Base-by-base conservation (phyloP, 2,888 invertebrate species). In the Campoplex nolae region DNA sequence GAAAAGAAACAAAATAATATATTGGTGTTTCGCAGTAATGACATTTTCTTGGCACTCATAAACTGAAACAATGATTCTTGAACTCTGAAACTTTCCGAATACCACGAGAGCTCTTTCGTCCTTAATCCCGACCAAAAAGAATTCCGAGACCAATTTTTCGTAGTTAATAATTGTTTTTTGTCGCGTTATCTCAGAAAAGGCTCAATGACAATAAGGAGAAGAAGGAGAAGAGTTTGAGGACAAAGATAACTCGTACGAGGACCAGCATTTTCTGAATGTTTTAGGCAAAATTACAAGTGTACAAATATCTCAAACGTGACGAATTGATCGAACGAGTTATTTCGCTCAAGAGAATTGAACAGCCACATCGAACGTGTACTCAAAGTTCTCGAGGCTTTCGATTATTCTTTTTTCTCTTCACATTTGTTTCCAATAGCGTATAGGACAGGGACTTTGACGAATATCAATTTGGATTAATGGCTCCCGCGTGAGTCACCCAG, bases 151-250 rank as follows among this genome's bases (percentile, higher is more conserved):
- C 18, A 42, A 7, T 16, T 79, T 71, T 70, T 56, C 38, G 58
- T 85, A 83, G 85, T 88, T 86, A 88, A 88, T 80, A 88, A 88
- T 88, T 87, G 83, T 23, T 84, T 83, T 85, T 88, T 82, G 84
- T 87, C 75, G 23, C 78, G 83, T 88, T 86, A 83, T 88, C 87
- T 88, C 81, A 71, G 65, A 76, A 78, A 51, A 75, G 45, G 23
- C 82, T 23, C 54, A 35, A 32, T 38, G 76, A 35, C 65, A 62
- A 18, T 67, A 82, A 71, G 6, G 35, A 62, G 45, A 84, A 62
- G 32, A 42, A 35, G 23, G n/a, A 68, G 45, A 77, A 58, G 56
- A 76, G 35, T 56, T 56, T 35, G 18, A 68, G 48, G 42, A 75
- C 32, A 38, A 28, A 68, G 32, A 54, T 56, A 23, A 23, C 23